These are phyloP conservation scores for Archips crataeganus DNA, from an alignment of 2,888 invertebrate genomes.

Conservation along the genomic window DNA sequence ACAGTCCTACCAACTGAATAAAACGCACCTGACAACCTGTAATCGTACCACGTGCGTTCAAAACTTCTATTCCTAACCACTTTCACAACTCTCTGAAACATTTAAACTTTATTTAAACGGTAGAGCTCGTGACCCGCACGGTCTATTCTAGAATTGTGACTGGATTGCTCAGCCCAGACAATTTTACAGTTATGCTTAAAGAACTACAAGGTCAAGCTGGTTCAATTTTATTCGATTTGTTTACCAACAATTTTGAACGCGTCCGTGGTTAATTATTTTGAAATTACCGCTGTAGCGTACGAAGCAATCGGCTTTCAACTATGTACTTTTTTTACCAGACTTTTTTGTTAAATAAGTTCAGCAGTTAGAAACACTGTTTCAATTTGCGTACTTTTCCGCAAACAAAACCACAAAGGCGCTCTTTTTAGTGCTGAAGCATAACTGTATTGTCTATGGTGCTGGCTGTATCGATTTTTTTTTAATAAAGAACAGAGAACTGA, in stretches of 20 bases:
- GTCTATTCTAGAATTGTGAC: constrained; percentile 43
- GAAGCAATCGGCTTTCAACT: not conserved
- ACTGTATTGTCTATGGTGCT: too few relatives aligned
- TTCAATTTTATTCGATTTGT: not conserved
- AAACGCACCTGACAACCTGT: constrained; percentile 61
- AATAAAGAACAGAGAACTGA: too few relatives aligned
- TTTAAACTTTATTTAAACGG: constrained; percentile 60
- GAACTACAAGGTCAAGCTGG: constrained; percentile 17
- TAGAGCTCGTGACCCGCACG: constrained; percentile 43
- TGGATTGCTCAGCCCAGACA: constrained; percentile 45
- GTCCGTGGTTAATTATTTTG: not conserved
- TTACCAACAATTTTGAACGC: constrained; percentile 2
- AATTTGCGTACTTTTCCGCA: too few relatives aligned
- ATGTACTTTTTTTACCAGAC: too few relatives aligned
- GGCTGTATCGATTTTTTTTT: too few relatives aligned
- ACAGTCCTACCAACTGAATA: constrained; percentile 39
- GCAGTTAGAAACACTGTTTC: too few relatives aligned
- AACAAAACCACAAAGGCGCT: too few relatives aligned
- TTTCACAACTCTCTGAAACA: constrained; percentile 68
- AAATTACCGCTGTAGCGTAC: not conserved
- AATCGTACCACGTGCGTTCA: constrained; percentile 61
- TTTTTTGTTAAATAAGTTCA: too few relatives aligned
- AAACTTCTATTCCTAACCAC: constrained; percentile 68
- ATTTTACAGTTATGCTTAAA: constrained; percentile 20
- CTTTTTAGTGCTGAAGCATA: too few relatives aligned